Evolutionary conservation across 2,888 invertebrate species (phyloP).

Genomic region (Yponomeuta plumbellus): DNA sequence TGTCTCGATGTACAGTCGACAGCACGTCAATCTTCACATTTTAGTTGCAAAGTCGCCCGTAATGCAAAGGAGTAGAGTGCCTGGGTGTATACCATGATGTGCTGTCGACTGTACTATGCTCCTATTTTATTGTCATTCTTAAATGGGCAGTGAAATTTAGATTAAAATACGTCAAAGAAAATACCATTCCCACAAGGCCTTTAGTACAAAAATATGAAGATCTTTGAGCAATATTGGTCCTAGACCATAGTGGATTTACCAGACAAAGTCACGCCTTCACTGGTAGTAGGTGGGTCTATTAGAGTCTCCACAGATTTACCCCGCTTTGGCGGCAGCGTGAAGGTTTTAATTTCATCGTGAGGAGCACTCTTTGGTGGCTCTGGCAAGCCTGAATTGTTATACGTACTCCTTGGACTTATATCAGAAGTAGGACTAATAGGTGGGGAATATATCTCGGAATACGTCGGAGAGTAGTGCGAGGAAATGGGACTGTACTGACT

Average conservation of each 20-base stretch:
- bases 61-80: too few relatives aligned
- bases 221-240: conserved; percentile 10
- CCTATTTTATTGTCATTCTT: conserved; percentile 33
- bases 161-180: not conserved
- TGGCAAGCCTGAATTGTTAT: conserved; percentile 55
- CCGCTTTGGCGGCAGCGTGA: conserved; percentile 57
- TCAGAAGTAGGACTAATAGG: conserved; percentile 67
- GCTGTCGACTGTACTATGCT: too few relatives aligned
- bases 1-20: too few relatives aligned
- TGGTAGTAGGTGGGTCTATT: conserved; percentile 54
- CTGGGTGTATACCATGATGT: too few relatives aligned
- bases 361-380: conserved; percentile 65
- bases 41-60: too few relatives aligned
- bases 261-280: conserved; percentile 49
- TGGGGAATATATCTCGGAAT: conserved; percentile 71
- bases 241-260: conserved; percentile 70
- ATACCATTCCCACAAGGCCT: not conserved
- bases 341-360: conserved; percentile 58
- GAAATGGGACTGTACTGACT: conserved; percentile 64
- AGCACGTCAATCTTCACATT: too few relatives aligned
- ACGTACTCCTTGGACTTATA: conserved; percentile 58
- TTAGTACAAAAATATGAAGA: not conserved
- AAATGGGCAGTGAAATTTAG: conserved; percentile 38
- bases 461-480: conserved; percentile 65
- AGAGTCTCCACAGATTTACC: conserved; percentile 67